Percentiles rank a stretch among this genome's conserved stretches.
phyloP scores from a whole-genome alignment of 1,140 invertebrate species.

The Drosophila arawakana region DNA sequence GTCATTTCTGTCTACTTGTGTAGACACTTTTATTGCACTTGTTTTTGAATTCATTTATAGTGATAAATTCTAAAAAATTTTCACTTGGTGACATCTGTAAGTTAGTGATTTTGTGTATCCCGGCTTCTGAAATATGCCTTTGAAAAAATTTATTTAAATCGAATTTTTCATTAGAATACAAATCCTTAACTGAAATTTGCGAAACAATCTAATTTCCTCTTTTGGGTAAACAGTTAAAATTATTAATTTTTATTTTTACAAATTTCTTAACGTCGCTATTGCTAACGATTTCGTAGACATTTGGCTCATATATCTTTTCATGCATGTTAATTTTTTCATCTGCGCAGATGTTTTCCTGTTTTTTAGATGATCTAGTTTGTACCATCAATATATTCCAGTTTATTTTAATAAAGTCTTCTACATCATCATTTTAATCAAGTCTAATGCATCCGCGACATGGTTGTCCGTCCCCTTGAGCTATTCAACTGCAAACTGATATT shows the following conservation, averaged over 20 bases:
- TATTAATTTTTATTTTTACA: background rate
- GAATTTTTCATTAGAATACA: slow-evolving; percentile 1
- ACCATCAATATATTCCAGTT: background rate
- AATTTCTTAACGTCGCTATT: slow-evolving; percentile 2
- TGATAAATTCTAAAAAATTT: background rate
- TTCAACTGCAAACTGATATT: background rate
- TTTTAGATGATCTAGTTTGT: background rate
- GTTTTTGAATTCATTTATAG: background rate
- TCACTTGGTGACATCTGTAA: background rate
- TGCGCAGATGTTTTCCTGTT: background rate
- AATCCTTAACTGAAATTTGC: background rate
- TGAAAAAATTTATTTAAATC: background rate
- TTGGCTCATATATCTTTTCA: background rate
- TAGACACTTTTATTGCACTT: too few relatives aligned
- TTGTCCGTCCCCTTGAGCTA: background rate
- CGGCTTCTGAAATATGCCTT: background rate
- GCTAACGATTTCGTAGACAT: slow-evolving; percentile 5
- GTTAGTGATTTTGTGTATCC: background rate
- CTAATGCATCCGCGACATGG: background rate
- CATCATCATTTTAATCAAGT: background rate
- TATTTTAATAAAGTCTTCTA: background rate
- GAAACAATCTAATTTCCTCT: background rate
- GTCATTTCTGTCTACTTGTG: background rate
- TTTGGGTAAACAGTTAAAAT: background rate
- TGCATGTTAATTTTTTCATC: slow-evolving; percentile 2